These are phyloP conservation scores for Steinernema carpocapsae DNA, from an alignment of 2,888 invertebrate species.

Conservation along the genomic window DNA sequence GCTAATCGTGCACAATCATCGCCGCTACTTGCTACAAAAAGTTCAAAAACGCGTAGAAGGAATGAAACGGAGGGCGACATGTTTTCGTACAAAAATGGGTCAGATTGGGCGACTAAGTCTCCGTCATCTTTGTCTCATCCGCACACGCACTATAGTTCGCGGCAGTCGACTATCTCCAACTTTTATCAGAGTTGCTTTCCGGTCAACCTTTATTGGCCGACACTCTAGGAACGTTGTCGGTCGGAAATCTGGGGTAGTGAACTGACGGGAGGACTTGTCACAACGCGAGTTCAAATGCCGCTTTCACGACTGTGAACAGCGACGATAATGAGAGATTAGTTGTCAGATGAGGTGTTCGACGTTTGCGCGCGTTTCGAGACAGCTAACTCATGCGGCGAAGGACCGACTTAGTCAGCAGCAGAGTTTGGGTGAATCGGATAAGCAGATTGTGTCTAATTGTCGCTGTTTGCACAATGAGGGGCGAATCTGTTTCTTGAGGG, in stretches of 20 bases:
- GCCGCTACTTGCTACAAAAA: background rate
- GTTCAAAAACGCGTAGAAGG: conserved; percentile 1
- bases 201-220: conserved; percentile 17
- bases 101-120: conserved; percentile 23
- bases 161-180: conserved; percentile 32
- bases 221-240: conserved; percentile 6
- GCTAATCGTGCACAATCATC: background rate
- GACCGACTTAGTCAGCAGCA: background rate
- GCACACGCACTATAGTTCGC: conserved; percentile 27
- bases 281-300: conserved; percentile 27
- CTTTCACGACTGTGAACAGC: conserved; percentile 26
- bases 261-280: conserved; percentile 8
- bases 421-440: background rate
- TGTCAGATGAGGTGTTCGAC: conserved; percentile 33
- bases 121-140: conserved; percentile 28
- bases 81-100: conserved; percentile 32
- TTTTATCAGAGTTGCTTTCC: conserved; percentile 32
- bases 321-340: conserved; percentile 35
- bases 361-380: conserved; percentile 24
- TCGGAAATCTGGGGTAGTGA: conserved; percentile 7
- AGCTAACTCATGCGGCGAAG: conserved; percentile 26
- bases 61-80: conserved; percentile 23
- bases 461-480: conserved; percentile 31
- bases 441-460: conserved; percentile 33
- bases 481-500: background rate